These are phyloP conservation scores for Fabriciana adippe DNA, from an alignment of 2,888 invertebrate genomes.

Conservation along the genomic window DNA sequence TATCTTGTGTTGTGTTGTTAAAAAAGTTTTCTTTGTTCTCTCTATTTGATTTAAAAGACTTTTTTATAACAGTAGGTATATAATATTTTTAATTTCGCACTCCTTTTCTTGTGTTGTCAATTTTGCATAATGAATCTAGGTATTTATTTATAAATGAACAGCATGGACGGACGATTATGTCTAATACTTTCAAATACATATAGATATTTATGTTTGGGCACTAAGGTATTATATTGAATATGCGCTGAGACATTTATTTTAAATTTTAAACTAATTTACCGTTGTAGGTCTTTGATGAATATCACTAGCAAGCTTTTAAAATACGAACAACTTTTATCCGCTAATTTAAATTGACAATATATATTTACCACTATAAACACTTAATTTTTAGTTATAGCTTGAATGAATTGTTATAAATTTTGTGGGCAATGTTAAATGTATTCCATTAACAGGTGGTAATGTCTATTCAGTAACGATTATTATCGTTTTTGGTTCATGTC, in stretches of 20 bases:
- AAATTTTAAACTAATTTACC: not conserved
- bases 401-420: not conserved
- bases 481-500: slow-evolving; percentile 53
- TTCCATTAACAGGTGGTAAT: not conserved
- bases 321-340: not conserved
- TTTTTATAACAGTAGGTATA: too few relatives aligned
- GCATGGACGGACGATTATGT: slow-evolving; percentile 27
- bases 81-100: not conserved
- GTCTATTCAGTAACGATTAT: slow-evolving; percentile 52
- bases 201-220: slow-evolving; percentile 5
- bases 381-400: slow-evolving; percentile 1
- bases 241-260: not conserved
- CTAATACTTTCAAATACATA: not conserved
- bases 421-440: not conserved
- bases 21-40: too few relatives aligned
- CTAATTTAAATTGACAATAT: not conserved
- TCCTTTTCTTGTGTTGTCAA: not conserved
- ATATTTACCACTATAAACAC: not conserved
- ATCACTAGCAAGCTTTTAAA: slow-evolving; percentile 4
- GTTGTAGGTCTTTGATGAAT: not conserved
- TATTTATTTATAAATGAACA: slow-evolving; percentile 6
- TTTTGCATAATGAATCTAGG: too few relatives aligned
- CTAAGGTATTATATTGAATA: not conserved
- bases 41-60: too few relatives aligned
- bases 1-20: too few relatives aligned